phyloP scores from a whole-genome alignment of 30 jellyfish, hydroid and myxozoan species.

The Pelagia noctiluca region DNA sequence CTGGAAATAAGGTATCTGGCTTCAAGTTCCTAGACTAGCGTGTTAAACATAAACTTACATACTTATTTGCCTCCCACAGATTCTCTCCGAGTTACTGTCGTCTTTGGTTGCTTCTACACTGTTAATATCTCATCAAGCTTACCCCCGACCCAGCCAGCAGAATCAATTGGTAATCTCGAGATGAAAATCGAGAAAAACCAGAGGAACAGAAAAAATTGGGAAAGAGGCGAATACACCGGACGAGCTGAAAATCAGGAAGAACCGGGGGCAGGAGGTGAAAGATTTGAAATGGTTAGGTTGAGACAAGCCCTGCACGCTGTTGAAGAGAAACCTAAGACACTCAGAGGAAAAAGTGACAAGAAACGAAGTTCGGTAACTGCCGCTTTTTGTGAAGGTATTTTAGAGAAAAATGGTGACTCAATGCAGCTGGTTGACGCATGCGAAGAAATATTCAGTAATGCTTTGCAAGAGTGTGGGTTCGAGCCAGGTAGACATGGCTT shows the following conservation, averaged over 20 bases:
- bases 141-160: slow-evolving; percentile 75
- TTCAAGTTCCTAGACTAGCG: too few species aligned
- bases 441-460: slow-evolving; percentile 1
- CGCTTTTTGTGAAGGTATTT: slow-evolving; percentile 71
- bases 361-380: slow-evolving; percentile 41
- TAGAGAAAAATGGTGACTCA: slow-evolving; percentile 50
- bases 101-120: slow-evolving; percentile 75
- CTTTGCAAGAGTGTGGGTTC: slow-evolving; percentile 72
- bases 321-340: not conserved
- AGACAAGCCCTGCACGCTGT: not conserved
- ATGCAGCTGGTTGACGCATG: not conserved
- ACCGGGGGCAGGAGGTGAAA: not conserved
- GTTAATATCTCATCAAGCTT: slow-evolving; percentile 61
- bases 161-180: slow-evolving; percentile 46
- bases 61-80: not conserved
- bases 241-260: not conserved
- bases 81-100: slow-evolving; percentile 29
- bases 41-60: not conserved
- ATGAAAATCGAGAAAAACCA: slow-evolving; percentile 73
- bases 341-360: not conserved
- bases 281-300: not conserved
- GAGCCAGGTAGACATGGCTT: slow-evolving; percentile 22
- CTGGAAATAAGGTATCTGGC: not conserved
- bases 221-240: slow-evolving; percentile 70
- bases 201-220: slow-evolving; percentile 62